Base-by-base conservation (phyloP, 2,888 invertebrate species). In the Oasisia sp. region DNA sequence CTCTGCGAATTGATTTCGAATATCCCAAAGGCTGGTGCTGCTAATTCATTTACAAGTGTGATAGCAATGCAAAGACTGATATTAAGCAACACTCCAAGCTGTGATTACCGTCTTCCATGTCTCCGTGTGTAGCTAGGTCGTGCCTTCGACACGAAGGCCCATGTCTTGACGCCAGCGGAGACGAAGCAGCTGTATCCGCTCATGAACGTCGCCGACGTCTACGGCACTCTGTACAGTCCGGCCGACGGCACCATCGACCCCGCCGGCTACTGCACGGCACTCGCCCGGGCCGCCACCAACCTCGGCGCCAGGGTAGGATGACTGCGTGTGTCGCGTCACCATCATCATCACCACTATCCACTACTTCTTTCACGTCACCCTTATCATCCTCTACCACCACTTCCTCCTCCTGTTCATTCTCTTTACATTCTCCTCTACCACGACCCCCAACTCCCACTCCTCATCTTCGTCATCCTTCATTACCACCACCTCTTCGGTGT, bases 171-270 rank as follows among this genome's bases (percentile, higher is more conserved):
- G 19, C 97, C 98, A 0, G 96, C 97, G 19, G 98, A 98, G 95
- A 98, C 98, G 0, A 97, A 97, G 95, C 97, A 98, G 94, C 95
- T 98, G 19, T 98, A 98, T 95, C 98, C 98, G 0, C 97, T 98
- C 27, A 96, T 99, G 93, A 97, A 98, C 95, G 97, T 98, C 0
- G 97, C 97, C 32, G 97, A 97, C 8, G 97, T 98, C 94, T 97
- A 92, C 56, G 98, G 98, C 94, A 92, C 98, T 0, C 96, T 99
- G 1, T 98, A 98, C 95, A 97, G 98, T 1, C 98, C 98, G 0
- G 97, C 97, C 19, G 98, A 98, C 96, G 98, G 98, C 2, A 97
- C 97, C 12, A 97, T 98, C 58, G 98, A 99, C 95, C 98, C 98
- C 0, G 97, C 98, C 0, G 98, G 98, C 97, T 97, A 98, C 89